Percentiles rank a stretch among this genome's conserved stretches.
phyloP scores from a whole-genome alignment of 2,797 vertebrate species.

The Protosalanx chinensis region DNA sequence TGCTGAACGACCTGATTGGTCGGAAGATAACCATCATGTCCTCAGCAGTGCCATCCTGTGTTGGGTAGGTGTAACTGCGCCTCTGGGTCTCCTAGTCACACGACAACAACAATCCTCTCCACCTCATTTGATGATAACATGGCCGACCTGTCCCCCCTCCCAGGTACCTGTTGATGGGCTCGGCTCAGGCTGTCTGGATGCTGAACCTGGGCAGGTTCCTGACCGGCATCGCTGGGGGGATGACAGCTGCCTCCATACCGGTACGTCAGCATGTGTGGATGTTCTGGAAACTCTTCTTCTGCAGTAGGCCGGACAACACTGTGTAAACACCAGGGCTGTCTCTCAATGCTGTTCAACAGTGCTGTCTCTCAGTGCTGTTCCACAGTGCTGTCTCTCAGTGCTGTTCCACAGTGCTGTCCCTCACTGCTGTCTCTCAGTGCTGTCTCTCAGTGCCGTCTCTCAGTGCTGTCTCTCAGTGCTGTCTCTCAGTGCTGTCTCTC shows the following conservation, averaged over 20 bases:
- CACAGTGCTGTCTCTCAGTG: too few relatives aligned
- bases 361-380: too few relatives aligned
- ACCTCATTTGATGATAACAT: background rate
- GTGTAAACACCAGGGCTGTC: too few relatives aligned
- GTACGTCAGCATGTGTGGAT: constrained; percentile 66
- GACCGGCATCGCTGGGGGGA: constrained; percentile 85
- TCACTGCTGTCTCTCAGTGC: too few relatives aligned
- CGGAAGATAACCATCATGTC: constrained; percentile 92
- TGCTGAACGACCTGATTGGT: constrained; percentile 87
- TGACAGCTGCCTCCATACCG: constrained; percentile 90
- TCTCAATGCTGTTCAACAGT: too few relatives aligned
- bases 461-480: too few relatives aligned
- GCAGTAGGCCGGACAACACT: too few relatives aligned
- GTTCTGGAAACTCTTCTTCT: background rate
- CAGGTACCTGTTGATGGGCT: constrained; percentile 80
- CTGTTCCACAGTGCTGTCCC: too few relatives aligned
- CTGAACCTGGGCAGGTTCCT: constrained; percentile 83
- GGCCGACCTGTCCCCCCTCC: background rate
- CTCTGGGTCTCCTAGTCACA: background rate
- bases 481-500: too few relatives aligned
- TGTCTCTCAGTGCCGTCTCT: too few relatives aligned
- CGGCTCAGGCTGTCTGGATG: constrained; percentile 80
- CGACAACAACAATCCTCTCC: background rate
- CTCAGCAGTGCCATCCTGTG: constrained; percentile 78
- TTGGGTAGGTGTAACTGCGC: constrained; percentile 58